Evolutionary conservation across 2,797 vertebrate genomes (phyloP).

Genomic region (Xenentodon cancila): DNA sequence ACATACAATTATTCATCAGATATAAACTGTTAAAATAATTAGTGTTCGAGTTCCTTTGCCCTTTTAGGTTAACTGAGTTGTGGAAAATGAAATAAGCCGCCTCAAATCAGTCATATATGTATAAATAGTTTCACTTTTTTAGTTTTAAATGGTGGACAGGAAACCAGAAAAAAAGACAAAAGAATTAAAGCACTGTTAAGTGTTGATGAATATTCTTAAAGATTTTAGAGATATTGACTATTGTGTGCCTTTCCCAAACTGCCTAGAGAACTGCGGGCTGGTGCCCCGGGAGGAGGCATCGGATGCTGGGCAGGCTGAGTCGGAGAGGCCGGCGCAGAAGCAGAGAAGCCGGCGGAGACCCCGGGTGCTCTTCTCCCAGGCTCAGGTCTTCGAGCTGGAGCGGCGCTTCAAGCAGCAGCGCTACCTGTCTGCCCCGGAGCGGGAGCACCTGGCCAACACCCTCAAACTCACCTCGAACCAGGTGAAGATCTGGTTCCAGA

Average conservation of each 20-base stretch:
- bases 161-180: no score
- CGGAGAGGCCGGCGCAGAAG: conserved; percentile 84
- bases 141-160: no score
- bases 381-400: conserved; percentile 94
- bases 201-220: not conserved
- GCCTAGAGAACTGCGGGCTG: conserved; percentile 82
- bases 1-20: no score
- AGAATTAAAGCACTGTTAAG: no score
- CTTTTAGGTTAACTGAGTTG: no score
- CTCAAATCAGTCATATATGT: no score
- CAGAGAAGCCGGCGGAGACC: conserved; percentile 90
- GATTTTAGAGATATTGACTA: not conserved
- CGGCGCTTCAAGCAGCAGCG: conserved; percentile 95
- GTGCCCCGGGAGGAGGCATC: conserved; percentile 78
- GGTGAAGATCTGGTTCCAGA: conserved; percentile 98
- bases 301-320: conserved; percentile 76
- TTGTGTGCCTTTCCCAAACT: conserved; percentile 17
- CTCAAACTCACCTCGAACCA: conserved; percentile 95
- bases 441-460: conserved; percentile 90
- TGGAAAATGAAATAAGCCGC: no score
- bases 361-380: conserved; percentile 93
- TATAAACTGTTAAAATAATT: not conserved
- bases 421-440: conserved; percentile 93
- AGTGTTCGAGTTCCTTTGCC: no score
- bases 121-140: no score